These are phyloP conservation scores for Ametastegia equiseti DNA, from an alignment of 2,888 invertebrate genomes.

Conservation along the genomic window DNA sequence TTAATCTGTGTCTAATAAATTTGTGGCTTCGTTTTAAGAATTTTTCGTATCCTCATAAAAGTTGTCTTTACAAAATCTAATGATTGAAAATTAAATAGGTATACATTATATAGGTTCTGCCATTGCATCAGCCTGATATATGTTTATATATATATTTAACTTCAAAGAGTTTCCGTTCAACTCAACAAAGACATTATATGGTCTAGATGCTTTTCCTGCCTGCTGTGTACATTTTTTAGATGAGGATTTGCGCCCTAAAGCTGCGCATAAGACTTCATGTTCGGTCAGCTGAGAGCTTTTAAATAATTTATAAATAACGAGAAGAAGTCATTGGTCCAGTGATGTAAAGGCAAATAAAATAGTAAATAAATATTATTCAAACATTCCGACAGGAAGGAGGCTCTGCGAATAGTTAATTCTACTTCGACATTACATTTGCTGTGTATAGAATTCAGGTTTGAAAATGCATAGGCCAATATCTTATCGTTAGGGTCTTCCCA, in stretches of 20 bases:
- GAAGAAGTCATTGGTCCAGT: constrained; percentile 56
- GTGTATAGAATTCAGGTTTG: constrained; percentile 71
- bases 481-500: constrained; percentile 72
- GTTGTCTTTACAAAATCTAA: constrained; percentile 54
- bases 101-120: no score
- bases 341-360: constrained; percentile 59
- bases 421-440: constrained; percentile 61
- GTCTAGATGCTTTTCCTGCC: constrained; percentile 69
- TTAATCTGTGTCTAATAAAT: constrained; percentile 26
- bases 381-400: constrained; percentile 67
- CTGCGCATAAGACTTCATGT: constrained; percentile 57
- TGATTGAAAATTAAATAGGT: constrained; percentile 35
- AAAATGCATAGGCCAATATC: constrained; percentile 55
- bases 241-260: constrained; percentile 65
- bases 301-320: constrained; percentile 57
- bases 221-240: constrained; percentile 65
- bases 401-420: constrained; percentile 65
- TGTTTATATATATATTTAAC: no score
- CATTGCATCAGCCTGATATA: constrained; percentile 66
- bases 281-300: constrained; percentile 58
- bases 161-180: constrained; percentile 57
- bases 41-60: constrained; percentile 61
- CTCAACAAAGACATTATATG: constrained; percentile 60
- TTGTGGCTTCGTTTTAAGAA: not conserved
- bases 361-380: constrained; percentile 63